Base-by-base conservation (phyloP, 2,888 invertebrate species). In the Lacanobia wlatinum region DNA sequence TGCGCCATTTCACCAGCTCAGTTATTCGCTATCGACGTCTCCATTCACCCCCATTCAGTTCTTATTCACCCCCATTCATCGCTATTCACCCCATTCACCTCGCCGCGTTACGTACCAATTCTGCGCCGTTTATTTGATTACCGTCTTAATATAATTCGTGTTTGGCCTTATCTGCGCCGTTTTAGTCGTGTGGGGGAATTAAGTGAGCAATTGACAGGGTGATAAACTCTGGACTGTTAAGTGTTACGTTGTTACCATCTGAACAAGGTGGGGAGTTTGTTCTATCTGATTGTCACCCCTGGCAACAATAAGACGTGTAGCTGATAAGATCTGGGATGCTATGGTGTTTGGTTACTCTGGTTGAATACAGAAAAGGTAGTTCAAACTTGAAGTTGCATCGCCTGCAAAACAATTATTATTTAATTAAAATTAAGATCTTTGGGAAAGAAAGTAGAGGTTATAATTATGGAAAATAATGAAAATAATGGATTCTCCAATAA, bases 81-180 rank as follows among this genome's bases (percentile, higher is more conserved):
- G 61, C 48, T 55, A 76, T 83, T 82, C 72, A 74, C 43, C 65
- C 61, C 48, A 71, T 68, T 75, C 83, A 79, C 71, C 66, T 76
- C 69, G n/a, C 55, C 71, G 63, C 71, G 61, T 73, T 65, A 73
- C 72, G 80, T 70, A 83, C 70, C 78, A 76, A 68, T 84, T 77
- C 73, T 58, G 48, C 61, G 73, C 75, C 85, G 67, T 82, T 84
- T 77, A 78, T 84, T 83, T 77, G 82, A 85, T 81, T 80, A 70
- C 72, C 75, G 71, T 77, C 74, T 80, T 78, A 70, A 71, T 80
- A 72, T 82, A 76, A 82, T 83, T 83, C 78, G 76, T 77, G 73
- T 77, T 84, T 73, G 70, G 40, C 70, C 73, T 77, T 76, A 84
- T 79, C 78, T 76, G 23, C 21, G n/a, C 21, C 59, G 21, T 55